Conservation (phyloP, 2,888 invertebrate species). For the Hypercompe scribonia region DNA sequence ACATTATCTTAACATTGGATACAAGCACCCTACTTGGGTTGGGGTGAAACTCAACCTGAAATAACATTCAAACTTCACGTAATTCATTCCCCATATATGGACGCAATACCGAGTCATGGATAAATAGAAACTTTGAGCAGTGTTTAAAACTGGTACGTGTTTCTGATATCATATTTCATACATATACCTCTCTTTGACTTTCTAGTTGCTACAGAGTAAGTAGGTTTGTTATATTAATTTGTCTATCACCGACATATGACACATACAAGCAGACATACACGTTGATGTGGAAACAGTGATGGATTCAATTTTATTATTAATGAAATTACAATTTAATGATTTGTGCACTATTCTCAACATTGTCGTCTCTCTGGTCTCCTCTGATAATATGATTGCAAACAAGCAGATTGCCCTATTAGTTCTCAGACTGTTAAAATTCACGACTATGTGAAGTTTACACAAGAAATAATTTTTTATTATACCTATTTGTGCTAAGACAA, state of each 20-base stretch:
- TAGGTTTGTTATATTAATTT: neutral
- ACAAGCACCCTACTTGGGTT: constrained; percentile 58
- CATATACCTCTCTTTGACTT: neutral
- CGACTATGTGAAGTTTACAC: no score
- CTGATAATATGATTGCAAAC: no score
- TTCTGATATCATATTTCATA: neutral
- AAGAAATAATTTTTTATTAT: no score
- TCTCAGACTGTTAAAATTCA: no score
- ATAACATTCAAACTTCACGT: constrained; percentile 59
- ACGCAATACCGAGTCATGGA: constrained; percentile 14
- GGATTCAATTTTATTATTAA: no score
- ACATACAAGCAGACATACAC: neutral
- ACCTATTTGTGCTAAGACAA: no score
- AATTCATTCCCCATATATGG: constrained; percentile 21
- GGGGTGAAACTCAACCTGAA: constrained; percentile 63
- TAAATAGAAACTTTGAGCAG: constrained; percentile 20
- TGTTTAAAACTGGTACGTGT: constrained; percentile 16
- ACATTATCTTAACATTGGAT: constrained; percentile 75
- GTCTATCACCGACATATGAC: neutral
- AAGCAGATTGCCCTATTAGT: no score
- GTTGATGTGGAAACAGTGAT: neutral
- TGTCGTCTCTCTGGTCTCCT: no score
- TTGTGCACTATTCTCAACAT: no score
- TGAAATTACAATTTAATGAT: no score
- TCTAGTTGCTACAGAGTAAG: neutral